A percentile compares a stretch with the other conserved stretches of the same genome.
Evolutionary conservation across 2,888 invertebrate species (phyloP).

Genomic region (Bombyx huttoni): DNA sequence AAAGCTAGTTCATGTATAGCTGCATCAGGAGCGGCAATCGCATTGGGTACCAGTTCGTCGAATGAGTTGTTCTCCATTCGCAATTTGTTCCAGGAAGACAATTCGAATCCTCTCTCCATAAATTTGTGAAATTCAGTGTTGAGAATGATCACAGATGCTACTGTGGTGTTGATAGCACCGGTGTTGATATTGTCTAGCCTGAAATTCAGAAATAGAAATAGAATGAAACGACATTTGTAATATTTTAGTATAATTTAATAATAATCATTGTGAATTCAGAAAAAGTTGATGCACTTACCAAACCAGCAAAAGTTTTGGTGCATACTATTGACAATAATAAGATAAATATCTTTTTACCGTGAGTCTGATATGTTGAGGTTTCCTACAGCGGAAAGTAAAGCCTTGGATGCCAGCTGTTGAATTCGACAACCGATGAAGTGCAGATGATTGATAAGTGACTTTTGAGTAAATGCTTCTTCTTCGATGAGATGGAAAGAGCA

Average conservation of each 20-base stretch:
- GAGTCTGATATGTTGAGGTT: slow-evolving; percentile 77
- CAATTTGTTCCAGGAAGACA: slow-evolving; percentile 78
- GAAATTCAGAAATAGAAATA: slow-evolving; percentile 39
- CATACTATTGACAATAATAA: too few species aligned
- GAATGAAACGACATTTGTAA: too few species aligned
- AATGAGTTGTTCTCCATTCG: slow-evolving; percentile 77
- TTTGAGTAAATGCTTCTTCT: slow-evolving; percentile 75
- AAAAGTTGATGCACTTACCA: too few species aligned
- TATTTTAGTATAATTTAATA: too few species aligned
- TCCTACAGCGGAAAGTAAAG: slow-evolving; percentile 75
- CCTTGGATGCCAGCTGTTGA: slow-evolving; percentile 66
- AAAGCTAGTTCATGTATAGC: slow-evolving; percentile 73
- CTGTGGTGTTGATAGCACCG: slow-evolving; percentile 76
- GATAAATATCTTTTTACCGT: slow-evolving; percentile 48
- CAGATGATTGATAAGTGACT: slow-evolving; percentile 74
- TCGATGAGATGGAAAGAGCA: slow-evolving; percentile 74
- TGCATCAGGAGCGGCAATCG: slow-evolving; percentile 60
- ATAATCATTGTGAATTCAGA: too few species aligned
- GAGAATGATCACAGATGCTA: slow-evolving; percentile 72
- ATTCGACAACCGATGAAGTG: slow-evolving; percentile 74
- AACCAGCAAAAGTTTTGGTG: too few species aligned
- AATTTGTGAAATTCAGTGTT: slow-evolving; percentile 75
- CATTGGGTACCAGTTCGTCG: slow-evolving; percentile 65
- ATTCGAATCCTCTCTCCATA: slow-evolving; percentile 70
- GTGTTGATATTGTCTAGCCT: slow-evolving; percentile 75